A percentile compares a stretch with the other conserved stretches of the same genome.
phyloP scores from a whole-genome alignment of 2,113 vertebrate species.

The Cyprinodon brontotheroides region DNA sequence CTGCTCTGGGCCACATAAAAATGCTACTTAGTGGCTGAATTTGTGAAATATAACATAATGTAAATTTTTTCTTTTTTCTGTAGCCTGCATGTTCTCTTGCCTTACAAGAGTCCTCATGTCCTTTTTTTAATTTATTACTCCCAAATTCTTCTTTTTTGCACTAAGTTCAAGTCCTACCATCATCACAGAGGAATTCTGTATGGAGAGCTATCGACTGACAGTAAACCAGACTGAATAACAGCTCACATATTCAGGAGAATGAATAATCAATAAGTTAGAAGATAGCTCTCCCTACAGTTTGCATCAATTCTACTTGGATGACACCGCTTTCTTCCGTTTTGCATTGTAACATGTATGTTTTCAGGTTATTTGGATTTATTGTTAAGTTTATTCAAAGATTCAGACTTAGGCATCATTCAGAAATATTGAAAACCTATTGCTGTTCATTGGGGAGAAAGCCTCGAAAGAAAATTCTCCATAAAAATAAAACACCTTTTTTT shows the following conservation, averaged over 20 bases:
- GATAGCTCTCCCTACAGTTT: conserved; percentile 19
- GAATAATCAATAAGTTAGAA: conserved; percentile 6
- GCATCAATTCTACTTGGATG: conserved; percentile 12
- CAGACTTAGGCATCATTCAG: neutral
- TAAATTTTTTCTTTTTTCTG: conserved; percentile 46
- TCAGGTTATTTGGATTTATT: neutral
- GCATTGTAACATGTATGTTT: neutral
- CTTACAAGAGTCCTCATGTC: conserved; percentile 66
- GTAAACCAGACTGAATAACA: conserved; percentile 4
- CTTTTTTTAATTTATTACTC: conserved; percentile 67
- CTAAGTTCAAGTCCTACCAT: conserved; percentile 48
- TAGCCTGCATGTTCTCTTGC: conserved; percentile 36
- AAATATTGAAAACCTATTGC: neutral
- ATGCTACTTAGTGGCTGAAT: no score
- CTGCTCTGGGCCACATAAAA: no score
- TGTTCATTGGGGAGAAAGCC: neutral
- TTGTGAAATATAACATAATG: conserved; percentile 46
- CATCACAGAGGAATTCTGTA: conserved; percentile 29
- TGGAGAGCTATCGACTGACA: conserved; percentile 12
- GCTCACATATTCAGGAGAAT: neutral
- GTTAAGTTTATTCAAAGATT: neutral
- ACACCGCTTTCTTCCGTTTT: conserved; percentile 3
- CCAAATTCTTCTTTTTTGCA: conserved; percentile 23
- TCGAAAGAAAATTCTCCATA: no score
- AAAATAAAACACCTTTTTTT: neutral